These are phyloP conservation scores for Penaeus monodon DNA, from an alignment of 2,888 invertebrate species.

Conservation along the genomic window DNA sequence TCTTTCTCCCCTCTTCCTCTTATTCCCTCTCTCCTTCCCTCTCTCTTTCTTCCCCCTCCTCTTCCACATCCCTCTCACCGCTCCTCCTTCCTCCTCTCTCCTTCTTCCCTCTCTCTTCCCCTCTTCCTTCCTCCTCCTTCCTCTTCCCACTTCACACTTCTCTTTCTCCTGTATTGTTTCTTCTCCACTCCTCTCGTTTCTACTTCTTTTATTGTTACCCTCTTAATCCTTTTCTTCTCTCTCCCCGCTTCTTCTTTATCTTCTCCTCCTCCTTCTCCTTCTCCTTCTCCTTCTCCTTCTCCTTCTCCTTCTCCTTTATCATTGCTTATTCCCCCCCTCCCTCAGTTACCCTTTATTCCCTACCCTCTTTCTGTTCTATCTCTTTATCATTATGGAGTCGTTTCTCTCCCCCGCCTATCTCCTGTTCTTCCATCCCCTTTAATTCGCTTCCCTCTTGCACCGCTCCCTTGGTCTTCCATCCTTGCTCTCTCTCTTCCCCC, in stretches of 20 bases:
- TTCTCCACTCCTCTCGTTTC: not conserved
- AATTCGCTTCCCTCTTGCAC: not conserved
- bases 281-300: not conserved
- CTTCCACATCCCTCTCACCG: not conserved
- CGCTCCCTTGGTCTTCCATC: not conserved
- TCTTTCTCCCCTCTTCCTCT: not conserved
- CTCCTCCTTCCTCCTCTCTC: not conserved
- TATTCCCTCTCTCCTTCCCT: not conserved
- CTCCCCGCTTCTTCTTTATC: not conserved
- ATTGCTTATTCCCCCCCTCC: not conserved
- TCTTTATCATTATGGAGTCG: not conserved
- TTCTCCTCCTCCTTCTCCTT: not conserved
- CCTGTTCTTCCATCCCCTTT: not conserved
- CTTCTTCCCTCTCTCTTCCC: not conserved
- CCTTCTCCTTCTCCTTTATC: not conserved
- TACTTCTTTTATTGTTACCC: not conserved
- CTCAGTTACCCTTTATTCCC: not conserved
- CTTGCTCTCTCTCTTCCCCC: not conserved
- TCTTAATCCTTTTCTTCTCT: not conserved
- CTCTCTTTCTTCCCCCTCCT: not conserved
- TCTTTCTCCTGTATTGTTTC: not conserved
- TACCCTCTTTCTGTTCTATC: not conserved
- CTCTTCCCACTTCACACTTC: not conserved
- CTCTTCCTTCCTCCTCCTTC: not conserved
- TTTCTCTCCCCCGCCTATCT: not conserved